A percentile compares a stretch with the other conserved stretches of the same genome.
These are phyloP conservation scores for Cephus cinctus DNA, from an alignment of 1,140 invertebrate genomes.

Conservation along the genomic window DNA sequence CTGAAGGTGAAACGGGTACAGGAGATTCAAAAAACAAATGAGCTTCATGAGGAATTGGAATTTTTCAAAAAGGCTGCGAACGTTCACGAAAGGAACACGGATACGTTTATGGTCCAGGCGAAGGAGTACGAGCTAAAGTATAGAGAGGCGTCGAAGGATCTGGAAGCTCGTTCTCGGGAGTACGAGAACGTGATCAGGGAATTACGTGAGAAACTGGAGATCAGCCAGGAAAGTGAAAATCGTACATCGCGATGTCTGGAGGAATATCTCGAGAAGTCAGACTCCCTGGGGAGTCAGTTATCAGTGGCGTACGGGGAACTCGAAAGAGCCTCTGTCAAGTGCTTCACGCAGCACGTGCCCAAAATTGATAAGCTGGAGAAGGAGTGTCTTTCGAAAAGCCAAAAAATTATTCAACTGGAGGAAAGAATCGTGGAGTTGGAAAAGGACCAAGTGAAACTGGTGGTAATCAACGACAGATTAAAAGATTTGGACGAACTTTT, in stretches of 20 bases:
- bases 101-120: too few species aligned
- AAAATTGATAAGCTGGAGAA: slow-evolving; percentile 31
- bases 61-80: too few species aligned
- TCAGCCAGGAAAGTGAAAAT: slow-evolving; percentile 24
- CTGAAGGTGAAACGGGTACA: slow-evolving; percentile 32
- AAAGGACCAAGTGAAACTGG: slow-evolving; percentile 17
- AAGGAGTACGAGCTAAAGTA: too few species aligned
- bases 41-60: slow-evolving; percentile 20
- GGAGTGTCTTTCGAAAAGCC: slow-evolving; percentile 25
- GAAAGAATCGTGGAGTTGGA: slow-evolving; percentile 20
- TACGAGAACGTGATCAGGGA: slow-evolving; percentile 26
- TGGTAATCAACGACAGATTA: slow-evolving; percentile 27
- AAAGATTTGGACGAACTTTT: slow-evolving; percentile 25
- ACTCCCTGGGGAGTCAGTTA: slow-evolving; percentile 26
- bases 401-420: slow-evolving; percentile 19
- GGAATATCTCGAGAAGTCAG: slow-evolving; percentile 27
- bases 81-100: slow-evolving; percentile 18
- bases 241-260: slow-evolving; percentile 20
- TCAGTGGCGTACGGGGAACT: slow-evolving; percentile 21
- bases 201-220: slow-evolving; percentile 25
- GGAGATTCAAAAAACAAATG: slow-evolving; percentile 23
- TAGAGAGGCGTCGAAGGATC: slow-evolving; percentile 12
- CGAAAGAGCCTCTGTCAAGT: slow-evolving; percentile 22
- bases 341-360: slow-evolving; percentile 23
- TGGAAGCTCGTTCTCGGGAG: slow-evolving; percentile 15